Percentiles rank a stretch among this genome's conserved stretches.
Conservation (phyloP, 2,113 vertebrate genomes). For the Anarrhichthys ocellatus region DNA sequence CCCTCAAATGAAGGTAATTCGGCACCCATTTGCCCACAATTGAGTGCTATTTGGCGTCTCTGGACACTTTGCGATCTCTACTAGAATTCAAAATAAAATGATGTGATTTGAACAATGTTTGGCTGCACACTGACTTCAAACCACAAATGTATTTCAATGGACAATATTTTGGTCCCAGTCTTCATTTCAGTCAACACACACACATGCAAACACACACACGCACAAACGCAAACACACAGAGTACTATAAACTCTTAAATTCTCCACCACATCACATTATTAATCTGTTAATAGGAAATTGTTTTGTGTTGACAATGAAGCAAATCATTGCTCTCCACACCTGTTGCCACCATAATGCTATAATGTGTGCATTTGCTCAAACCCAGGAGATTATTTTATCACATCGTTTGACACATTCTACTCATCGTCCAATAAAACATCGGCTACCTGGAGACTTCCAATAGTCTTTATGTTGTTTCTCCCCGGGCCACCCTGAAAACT, state of each 20-base stretch:
- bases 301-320: background rate
- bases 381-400: background rate
- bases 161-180: background rate
- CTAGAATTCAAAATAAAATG: background rate
- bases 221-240: background rate
- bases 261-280: background rate
- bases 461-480: background rate
- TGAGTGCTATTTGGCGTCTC: background rate
- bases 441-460: background rate
- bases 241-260: background rate
- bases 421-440: conserved; percentile 8
- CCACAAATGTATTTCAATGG: background rate
- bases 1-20: background rate
- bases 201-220: background rate
- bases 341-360: background rate
- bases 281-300: background rate
- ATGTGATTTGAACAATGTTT: conserved; percentile 2
- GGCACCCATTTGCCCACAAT: background rate
- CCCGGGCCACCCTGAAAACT: background rate
- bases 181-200: background rate
- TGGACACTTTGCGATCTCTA: background rate
- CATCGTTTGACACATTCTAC: background rate
- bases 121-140: background rate
- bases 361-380: background rate
- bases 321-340: background rate